Conservation (phyloP, 2,113 vertebrate species). For the Pterocles orientalis region DNA sequence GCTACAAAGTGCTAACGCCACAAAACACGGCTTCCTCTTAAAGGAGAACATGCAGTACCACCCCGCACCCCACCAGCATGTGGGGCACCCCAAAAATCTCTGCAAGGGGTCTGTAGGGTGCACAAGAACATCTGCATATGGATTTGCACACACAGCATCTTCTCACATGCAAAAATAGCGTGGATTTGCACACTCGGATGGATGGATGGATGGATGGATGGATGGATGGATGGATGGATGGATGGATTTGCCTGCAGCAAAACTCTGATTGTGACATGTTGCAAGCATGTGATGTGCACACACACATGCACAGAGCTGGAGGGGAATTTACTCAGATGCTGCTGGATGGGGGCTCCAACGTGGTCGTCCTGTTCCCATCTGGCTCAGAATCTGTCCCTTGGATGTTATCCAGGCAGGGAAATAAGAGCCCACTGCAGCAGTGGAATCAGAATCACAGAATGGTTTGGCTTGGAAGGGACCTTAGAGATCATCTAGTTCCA, state of each 20-base stretch:
- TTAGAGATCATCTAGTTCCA: too few relatives aligned
- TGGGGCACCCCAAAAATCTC: neutral
- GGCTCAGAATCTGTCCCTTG: neutral
- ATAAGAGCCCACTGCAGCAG: rapidly evolving
- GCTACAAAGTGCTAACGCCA: constrained; percentile 5
- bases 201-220: neutral
- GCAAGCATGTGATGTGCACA: rapidly evolving
- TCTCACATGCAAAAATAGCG: rapidly evolving
- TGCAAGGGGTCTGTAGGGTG: rapidly evolving
- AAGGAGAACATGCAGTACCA: neutral
- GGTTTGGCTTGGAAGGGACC: too few relatives aligned
- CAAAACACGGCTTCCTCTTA: neutral
- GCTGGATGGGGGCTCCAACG: neutral
- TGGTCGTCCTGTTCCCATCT: neutral
- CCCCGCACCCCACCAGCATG: rapidly evolving
- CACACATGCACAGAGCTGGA: neutral
- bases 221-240: neutral
- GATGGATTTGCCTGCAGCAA: neutral
- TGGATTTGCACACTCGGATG: rapidly evolving
- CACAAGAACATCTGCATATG: rapidly evolving
- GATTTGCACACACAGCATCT: neutral
- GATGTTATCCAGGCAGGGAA: neutral
- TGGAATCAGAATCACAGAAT: too few relatives aligned
- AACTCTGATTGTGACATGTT: rapidly evolving
- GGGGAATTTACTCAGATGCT: neutral